Evolutionary conservation across 64 coral and sea anemone species (phyloP), one percentile per base, ranked within the genome.

Genomic region (Stichodactyla mertensii): DNA sequence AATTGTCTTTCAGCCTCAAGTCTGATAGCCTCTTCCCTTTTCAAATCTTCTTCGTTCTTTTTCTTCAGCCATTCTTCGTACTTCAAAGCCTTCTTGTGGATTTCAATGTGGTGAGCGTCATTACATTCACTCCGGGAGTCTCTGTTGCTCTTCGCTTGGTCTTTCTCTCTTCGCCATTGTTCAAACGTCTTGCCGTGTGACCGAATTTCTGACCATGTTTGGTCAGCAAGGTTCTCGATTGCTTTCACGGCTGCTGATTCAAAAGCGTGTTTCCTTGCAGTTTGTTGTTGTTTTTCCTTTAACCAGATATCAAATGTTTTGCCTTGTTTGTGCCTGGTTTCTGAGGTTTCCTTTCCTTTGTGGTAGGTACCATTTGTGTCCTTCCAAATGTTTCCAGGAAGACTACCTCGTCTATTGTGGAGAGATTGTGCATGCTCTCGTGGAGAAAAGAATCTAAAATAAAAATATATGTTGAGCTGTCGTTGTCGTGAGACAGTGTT

Each of bases 41-140:
- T 26, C 10, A 31, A 31, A 13, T 74, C 69, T 74, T 74, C 69
- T 23, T 74, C 69, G 16, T 74, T 23, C 27, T 74, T 74, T 74
- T 31, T 74, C 69, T 74, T 74, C 69, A 74, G 24, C 69, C 69
- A 74, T 74, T 74, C 69, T 31, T 74, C 69, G 11, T 28, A 74
- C 69, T 74, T 74, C 69, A 74, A 74, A 74, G 69, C 69, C 24
- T 31, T 74, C 27, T 31, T 74, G 36, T 74, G 11, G 27, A n/a
- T 27, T 31, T 74, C 69, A 31, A 23, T 23, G 11, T 74, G 69
- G 12, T 22, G 16, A 74, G 0, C 24, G 27, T 27, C 69, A 74
- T 4, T 12, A 12, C 24, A 26, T 27, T 31, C 22, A 14, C 11
- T 31, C 4, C 13, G 10, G 4, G 22, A 74, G 4, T 74, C 26